Evolutionary conservation across 2,113 vertebrate species (phyloP).

Genomic region (Carassius gibelio): DNA sequence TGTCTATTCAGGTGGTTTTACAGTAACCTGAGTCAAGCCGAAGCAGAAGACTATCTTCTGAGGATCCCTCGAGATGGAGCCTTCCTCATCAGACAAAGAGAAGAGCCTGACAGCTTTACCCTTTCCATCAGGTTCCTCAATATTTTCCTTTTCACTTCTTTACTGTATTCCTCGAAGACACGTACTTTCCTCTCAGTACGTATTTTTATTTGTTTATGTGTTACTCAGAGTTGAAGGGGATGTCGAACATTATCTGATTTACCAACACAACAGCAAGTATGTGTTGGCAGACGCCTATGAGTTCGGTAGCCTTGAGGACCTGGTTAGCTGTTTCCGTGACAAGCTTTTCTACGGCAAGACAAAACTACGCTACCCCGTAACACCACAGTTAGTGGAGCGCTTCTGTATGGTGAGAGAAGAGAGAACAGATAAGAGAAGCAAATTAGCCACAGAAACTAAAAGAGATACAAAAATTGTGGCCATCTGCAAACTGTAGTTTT

Average conservation of each 20-base stretch:
- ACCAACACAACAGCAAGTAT: slow-evolving; percentile 83
- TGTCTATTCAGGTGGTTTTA: slow-evolving; percentile 88
- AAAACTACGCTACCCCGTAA: slow-evolving; percentile 92
- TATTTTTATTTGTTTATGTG: slow-evolving; percentile 23
- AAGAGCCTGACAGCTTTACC: too few relatives aligned
- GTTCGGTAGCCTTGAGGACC: slow-evolving; percentile 91
- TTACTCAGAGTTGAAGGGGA: slow-evolving; percentile 85
- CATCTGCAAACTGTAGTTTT: background rate
- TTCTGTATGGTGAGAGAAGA: slow-evolving; percentile 79
- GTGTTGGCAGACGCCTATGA: slow-evolving; percentile 88
- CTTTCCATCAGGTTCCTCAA: too few relatives aligned
- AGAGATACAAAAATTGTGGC: background rate
- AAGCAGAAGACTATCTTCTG: slow-evolving; percentile 93
- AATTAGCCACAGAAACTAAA: background rate
- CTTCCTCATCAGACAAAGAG: slow-evolving; percentile 90
- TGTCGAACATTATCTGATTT: slow-evolving; percentile 93
- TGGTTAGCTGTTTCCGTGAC: slow-evolving; percentile 89
- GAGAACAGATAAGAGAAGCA: background rate
- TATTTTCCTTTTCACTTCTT: background rate
- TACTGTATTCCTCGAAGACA: background rate
- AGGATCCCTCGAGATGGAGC: slow-evolving; percentile 93
- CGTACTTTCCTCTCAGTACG: background rate
- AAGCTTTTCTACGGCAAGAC: slow-evolving; percentile 90
- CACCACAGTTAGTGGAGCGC: slow-evolving; percentile 85
- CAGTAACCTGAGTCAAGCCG: slow-evolving; percentile 86